Evolutionary conservation across 2,797 vertebrate species (phyloP), one percentile per base, ranked within the genome.

Genomic region (Falco naumanni): DNA sequence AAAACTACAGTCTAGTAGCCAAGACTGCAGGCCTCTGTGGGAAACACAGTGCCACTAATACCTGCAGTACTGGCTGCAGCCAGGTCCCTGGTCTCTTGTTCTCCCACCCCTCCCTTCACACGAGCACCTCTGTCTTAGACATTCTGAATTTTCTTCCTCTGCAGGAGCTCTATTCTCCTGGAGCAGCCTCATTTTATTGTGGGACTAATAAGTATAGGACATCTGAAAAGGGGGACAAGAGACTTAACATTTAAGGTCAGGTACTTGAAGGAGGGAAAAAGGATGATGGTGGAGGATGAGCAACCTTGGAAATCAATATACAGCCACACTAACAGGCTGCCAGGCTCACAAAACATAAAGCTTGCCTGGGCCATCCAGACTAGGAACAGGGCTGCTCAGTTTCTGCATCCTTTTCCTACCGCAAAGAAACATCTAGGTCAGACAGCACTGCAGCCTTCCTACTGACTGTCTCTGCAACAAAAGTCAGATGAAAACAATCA

Each of bases 71-170:
- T 5, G 13, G 12, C 47, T 70, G 26, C 37, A 84, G 41, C 34
- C 76, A 34, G 1, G 2, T 2, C 41, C 41, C 51, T 26, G 37
- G 28, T 26, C 54, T 82, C 45, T 43, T 1, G 0, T 6, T 9
- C 29, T 26, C 26, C 37, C 12, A 33, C 28, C 25, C 11, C 18
- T 84, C 29, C 69, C 37, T 82, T 48, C 50, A 43, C 48, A 79
- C 48, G 2, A 3, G 2, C 53, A 18, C 24, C 10, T 25, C 39
- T 56, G 20, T 34, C 39, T 45, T 26, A 50, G 37, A 39, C 41
- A n/a, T 21, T 53, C 54, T 56, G 21, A 37, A 51, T 5, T 12
- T 57, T 54, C 21, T 61, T 76, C 25, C 31, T 41, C 80, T 72
- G 16, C 64, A 61, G 20, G 3, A 75, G 11, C 47, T 57, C 59